phyloP scores from a whole-genome alignment of 1,140 invertebrate genomes.

The Achroia grisella region DNA sequence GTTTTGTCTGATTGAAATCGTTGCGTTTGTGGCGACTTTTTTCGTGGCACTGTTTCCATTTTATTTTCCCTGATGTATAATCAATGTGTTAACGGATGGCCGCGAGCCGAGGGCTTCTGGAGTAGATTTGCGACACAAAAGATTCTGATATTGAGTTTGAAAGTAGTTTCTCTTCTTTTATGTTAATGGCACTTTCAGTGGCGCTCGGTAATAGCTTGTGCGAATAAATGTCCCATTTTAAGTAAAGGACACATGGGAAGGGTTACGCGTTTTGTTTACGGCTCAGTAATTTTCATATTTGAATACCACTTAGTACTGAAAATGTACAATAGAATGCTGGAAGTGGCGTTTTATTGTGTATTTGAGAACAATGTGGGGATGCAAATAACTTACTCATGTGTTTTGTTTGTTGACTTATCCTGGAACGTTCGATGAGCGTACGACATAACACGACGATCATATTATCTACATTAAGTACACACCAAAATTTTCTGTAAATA shows the following conservation, averaged over 20 bases:
- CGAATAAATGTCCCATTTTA: conserved; percentile 54
- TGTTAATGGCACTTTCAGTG: conserved; percentile 65
- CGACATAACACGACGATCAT: too few relatives aligned
- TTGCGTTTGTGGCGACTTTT: conserved; percentile 52
- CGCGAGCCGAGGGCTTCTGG: conserved; percentile 49
- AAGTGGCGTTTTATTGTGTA: too few relatives aligned
- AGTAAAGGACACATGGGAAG: conserved; percentile 24
- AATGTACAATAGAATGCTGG: not conserved
- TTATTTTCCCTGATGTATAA: conserved; percentile 72
- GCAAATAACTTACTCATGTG: not conserved
- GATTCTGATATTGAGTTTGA: conserved; percentile 68
- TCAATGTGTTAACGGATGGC: conserved; percentile 71
- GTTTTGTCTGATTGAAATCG: conserved; percentile 72
- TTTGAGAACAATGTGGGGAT: too few relatives aligned
- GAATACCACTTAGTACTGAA: conserved; percentile 3
- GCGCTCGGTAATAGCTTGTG: conserved; percentile 51
- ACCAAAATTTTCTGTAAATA: too few relatives aligned
- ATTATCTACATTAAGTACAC: too few relatives aligned
- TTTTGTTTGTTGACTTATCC: too few relatives aligned
- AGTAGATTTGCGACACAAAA: conserved; percentile 71
- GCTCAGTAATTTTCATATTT: conserved; percentile 13
- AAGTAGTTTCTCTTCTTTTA: conserved; percentile 69
- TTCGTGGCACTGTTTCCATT: conserved; percentile 62
- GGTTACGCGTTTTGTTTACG: conserved; percentile 32
- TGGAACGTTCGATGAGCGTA: too few relatives aligned